A percentile compares a stretch with the other conserved stretches of the same genome.
Evolutionary conservation across 2,113 vertebrate genomes (phyloP).

Genomic region (Callospermophilus lateralis): DNA sequence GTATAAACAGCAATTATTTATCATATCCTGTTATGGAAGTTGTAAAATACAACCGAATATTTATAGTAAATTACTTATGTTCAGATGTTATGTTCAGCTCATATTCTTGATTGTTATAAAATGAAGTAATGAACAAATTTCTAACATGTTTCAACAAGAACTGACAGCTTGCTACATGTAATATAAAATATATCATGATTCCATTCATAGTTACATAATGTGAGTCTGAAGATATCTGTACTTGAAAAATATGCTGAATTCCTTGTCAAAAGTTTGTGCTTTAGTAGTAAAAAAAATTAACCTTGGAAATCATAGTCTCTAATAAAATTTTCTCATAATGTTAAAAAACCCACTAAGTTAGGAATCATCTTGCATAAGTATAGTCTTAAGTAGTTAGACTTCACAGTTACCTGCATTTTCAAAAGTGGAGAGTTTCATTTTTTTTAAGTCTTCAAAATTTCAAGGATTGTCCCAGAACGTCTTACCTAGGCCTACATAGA

Average conservation of each 20-base stretch:
- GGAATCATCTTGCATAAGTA: not conserved
- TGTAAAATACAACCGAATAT: constrained; percentile 45
- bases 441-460: not conserved
- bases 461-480: not conserved
- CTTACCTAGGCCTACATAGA: not conserved
- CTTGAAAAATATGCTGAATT: not conserved
- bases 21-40: not conserved
- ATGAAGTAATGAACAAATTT: not conserved
- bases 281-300: not conserved
- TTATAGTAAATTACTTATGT: not conserved
- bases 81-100: not conserved
- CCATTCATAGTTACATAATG: not conserved
- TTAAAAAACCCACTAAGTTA: not conserved
- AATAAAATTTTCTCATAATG: not conserved
- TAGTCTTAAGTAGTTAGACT: not conserved
- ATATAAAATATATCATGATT: not conserved
- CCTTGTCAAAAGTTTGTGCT: not conserved
- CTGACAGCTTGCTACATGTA: not conserved
- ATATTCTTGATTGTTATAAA: constrained; percentile 47
- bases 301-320: not conserved
- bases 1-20: constrained; percentile 57
- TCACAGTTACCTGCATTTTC: not conserved
- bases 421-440: not conserved
- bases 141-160: not conserved
- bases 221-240: not conserved